Evolutionary conservation across 2,797 vertebrate species (phyloP).

Genomic region (Enteromius viviparus): DNA sequence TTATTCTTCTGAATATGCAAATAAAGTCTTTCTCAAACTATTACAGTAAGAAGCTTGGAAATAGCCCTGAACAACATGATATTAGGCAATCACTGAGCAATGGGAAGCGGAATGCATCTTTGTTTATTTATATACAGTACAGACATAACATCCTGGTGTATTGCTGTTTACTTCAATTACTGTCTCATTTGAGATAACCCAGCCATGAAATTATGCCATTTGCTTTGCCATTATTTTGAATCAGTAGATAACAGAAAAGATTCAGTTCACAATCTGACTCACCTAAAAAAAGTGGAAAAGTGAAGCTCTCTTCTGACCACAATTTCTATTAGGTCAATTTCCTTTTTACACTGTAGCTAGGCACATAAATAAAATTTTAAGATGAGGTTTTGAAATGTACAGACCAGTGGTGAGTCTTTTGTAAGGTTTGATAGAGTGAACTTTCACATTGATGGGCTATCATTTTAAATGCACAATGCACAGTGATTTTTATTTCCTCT

Average conservation of each 20-base stretch:
- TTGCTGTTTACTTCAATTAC: conserved; percentile 58
- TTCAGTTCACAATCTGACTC: conserved; percentile 61
- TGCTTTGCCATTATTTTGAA: conserved; percentile 69
- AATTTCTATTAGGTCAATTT: not conserved
- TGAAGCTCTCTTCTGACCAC: not conserved
- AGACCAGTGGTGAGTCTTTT: not conserved
- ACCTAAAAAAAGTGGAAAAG: conserved; percentile 52
- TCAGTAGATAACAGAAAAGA: conserved; percentile 64
- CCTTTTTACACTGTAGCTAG: not conserved
- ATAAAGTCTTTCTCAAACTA: not conserved
- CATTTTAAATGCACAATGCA: not conserved
- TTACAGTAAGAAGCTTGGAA: not conserved
- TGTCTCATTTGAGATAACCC: conserved; percentile 70
- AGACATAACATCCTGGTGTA: conserved; percentile 49
- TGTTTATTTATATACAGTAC: conserved; percentile 39
- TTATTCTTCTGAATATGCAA: not conserved
- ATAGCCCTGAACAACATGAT: conserved; percentile 22
- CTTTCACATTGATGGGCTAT: not conserved
- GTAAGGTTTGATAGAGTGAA: not conserved
- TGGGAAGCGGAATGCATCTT: conserved; percentile 22
- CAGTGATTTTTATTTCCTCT: not conserved
- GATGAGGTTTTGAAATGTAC: not conserved
- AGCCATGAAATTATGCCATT: conserved; percentile 74
- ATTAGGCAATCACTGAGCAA: conserved; percentile 38
- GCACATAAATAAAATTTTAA: not conserved